phyloP scores from a whole-genome alignment of 1,140 invertebrate genomes.

The Teleogryllus occipitalis region DNA sequence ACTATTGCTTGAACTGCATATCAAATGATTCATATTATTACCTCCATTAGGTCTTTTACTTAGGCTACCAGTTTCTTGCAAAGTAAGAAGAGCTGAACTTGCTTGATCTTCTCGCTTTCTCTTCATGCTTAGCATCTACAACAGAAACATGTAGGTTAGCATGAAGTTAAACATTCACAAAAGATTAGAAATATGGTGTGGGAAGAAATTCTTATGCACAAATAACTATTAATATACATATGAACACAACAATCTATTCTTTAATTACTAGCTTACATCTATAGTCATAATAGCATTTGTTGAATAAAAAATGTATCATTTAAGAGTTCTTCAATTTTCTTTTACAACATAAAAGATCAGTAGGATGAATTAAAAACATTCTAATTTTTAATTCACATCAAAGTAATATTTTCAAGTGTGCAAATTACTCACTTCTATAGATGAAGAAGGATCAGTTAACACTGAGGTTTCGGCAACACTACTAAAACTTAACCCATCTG shows the following conservation, averaged over 20 bases:
- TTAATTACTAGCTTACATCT: no score
- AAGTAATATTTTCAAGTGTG: background rate
- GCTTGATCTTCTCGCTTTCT: slow-evolving; percentile 8
- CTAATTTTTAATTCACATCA: no score
- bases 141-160: background rate
- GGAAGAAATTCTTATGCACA: no score
- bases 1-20: background rate
- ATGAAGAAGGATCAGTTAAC: background rate
- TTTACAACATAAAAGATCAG: no score
- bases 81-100: background rate
- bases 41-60: background rate
- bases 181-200: no score
- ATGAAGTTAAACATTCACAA: no score
- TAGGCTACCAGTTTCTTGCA: slow-evolving; percentile 2
- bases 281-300: no score
- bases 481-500: slow-evolving; percentile 16
- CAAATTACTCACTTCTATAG: background rate
- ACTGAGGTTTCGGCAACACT: background rate
- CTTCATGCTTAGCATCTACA: slow-evolving; percentile 13
- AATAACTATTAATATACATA: no score
- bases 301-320: no score
- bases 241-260: no score
- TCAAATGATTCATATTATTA: background rate
- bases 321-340: no score
- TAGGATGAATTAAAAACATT: no score